These are phyloP conservation scores for Rhamnusium bicolor DNA, from an alignment of 2,888 invertebrate genomes.

Conservation along the genomic window DNA sequence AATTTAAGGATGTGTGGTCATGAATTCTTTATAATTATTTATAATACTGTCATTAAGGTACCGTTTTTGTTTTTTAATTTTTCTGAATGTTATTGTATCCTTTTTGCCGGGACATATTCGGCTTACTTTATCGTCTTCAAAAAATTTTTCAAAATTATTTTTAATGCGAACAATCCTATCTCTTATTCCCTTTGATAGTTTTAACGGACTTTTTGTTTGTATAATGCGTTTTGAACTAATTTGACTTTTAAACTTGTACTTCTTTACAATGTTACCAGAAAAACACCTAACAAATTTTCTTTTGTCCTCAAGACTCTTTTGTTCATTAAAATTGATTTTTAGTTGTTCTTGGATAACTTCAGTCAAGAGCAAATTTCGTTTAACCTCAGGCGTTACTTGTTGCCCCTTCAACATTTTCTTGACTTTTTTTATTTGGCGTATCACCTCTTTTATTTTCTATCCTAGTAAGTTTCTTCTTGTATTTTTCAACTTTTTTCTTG, in stretches of 20 bases:
- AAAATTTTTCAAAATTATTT: slow-evolving; percentile 1
- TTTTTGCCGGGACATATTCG: slow-evolving; percentile 22
- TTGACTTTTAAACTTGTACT: neutral
- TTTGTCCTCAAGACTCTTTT: neutral
- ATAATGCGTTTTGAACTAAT: neutral
- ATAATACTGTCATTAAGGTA: slow-evolving; percentile 8
- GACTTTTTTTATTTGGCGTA: neutral
- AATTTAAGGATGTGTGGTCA: neutral
- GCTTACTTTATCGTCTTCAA: slow-evolving; percentile 16
- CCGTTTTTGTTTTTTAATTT: slow-evolving; percentile 25
- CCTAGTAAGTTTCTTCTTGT: slow-evolving; percentile 1
- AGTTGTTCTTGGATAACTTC: neutral
- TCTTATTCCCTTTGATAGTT: neutral
- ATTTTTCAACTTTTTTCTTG: neutral
- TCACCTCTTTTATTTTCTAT: neutral
- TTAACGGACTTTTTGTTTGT: neutral
- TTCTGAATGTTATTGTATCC: slow-evolving; percentile 23
- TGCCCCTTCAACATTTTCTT: slow-evolving; percentile 8
- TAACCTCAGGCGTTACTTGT: slow-evolving; percentile 14
- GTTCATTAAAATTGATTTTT: neutral
- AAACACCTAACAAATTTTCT: slow-evolving; percentile 21
- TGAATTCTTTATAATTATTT: slow-evolving; percentile 7
- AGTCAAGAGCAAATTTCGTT: slow-evolving; percentile 7
- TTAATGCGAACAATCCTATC: slow-evolving; percentile 4
- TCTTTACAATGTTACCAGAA: slow-evolving; percentile 13